Base-by-base conservation (phyloP, 2,113 vertebrate species). In the Gavia stellata region DNA sequence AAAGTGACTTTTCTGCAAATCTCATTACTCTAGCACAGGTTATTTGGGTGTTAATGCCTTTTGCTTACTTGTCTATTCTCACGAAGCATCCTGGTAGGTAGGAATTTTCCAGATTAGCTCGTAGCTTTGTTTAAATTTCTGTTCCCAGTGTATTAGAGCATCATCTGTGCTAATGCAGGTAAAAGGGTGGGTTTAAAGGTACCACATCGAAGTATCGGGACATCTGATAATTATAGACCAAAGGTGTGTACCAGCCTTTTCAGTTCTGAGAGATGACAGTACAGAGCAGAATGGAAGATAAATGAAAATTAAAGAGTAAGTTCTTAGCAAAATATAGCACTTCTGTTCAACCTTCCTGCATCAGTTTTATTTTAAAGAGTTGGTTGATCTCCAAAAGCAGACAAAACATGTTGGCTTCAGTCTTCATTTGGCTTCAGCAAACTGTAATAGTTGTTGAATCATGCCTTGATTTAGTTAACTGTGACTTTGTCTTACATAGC, bases 371-470 rank as follows among this genome's bases (percentile, higher is more conserved):
- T 95, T 84, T 91, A 65, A 62, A 77, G 71, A 81, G 31, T 63
- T 97, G 81, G 85, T 88, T 84, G 61, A 68, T 96, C 82, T 95
- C 93, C 88, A 95, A 49, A 86, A 88, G 17, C 59, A 96, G 81
- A 96, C 85, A 95, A 94, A 94, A 89, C 31, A 56, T 53, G 45
- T 93, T 95, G 91, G 86, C 88, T 50, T 84, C 73, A 33, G 9
- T 87, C 70, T 91, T 89, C 52, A 25, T 49, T 74, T 94, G 82
- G 83, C 91, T 81, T 77, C 89, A 95, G 87, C 38, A 94, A 68
- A 82, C 61, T 92, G n/a, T 74, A 95, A 73, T 95, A 89, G 58
- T 53, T 87, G 91, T 95, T 95, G 93, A 92, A 94, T 94, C 86
- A 82, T 49, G 86, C 70, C 86, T 94, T 95, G 92, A 84, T 95